Evolutionary conservation across 2,888 invertebrate genomes (phyloP).

Genomic region (Endotricha flammealis): DNA sequence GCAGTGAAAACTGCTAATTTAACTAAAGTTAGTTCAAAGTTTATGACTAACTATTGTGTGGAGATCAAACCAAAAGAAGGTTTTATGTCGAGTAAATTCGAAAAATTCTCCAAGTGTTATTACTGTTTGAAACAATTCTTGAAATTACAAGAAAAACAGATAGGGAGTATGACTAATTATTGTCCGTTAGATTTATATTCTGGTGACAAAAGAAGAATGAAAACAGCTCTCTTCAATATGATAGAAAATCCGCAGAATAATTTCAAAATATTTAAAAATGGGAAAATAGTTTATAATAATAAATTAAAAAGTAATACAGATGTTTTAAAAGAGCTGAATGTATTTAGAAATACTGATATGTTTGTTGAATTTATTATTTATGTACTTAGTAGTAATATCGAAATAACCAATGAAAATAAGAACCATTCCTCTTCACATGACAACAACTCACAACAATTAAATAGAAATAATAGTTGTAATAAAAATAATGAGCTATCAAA

Average conservation of each 20-base stretch:
- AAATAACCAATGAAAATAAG: background rate
- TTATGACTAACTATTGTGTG: slow-evolving; percentile 65
- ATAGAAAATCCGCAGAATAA: slow-evolving; percentile 81
- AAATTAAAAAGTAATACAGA: slow-evolving; percentile 23
- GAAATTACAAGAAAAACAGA: slow-evolving; percentile 73
- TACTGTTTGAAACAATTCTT: slow-evolving; percentile 77
- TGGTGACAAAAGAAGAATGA: slow-evolving; percentile 77
- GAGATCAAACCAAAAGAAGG: slow-evolving; percentile 85
- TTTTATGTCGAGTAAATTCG: slow-evolving; percentile 58
- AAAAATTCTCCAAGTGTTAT: slow-evolving; percentile 65
- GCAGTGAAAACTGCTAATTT: slow-evolving; percentile 71
- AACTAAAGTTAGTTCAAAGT: slow-evolving; percentile 34
- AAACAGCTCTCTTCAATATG: slow-evolving; percentile 66
- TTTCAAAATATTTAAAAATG: slow-evolving; percentile 77
- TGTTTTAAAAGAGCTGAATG: slow-evolving; percentile 28
- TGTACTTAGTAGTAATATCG: slow-evolving; percentile 29
- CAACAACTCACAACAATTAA: background rate
- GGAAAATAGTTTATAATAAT: slow-evolving; percentile 44
- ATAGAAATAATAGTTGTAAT: slow-evolving; percentile 30
- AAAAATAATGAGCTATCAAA: slow-evolving; percentile 23
- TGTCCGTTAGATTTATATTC: slow-evolving; percentile 86
- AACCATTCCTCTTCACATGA: background rate
- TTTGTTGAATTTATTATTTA: slow-evolving; percentile 53
- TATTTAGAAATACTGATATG: slow-evolving; percentile 32
- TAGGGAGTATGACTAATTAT: slow-evolving; percentile 76